Evolutionary conservation across 37 sponge, comb jelly and placozoan species (phyloP), one percentile per base, ranked within the genome.

Genomic region (Chondrilla cf. caribensis): DNA sequence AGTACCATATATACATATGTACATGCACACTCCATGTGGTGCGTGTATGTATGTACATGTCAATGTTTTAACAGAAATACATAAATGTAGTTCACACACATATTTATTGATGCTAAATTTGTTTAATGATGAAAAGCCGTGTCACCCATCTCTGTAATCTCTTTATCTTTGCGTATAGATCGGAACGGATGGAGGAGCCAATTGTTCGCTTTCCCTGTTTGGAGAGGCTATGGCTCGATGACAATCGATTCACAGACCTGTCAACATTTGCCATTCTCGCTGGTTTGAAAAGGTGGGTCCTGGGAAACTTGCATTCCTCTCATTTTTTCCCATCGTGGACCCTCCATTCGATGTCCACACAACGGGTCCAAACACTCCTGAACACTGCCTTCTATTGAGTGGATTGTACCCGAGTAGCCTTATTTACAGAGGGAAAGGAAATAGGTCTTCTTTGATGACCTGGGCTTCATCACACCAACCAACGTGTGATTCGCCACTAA

Each of bases 201-300:
- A 39, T 39, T 38, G 72, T 84, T 25, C n/a, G 90, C 17, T 95
- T 80, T 70, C 88, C 93, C 21, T 51, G 35, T 24, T 85, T 95
- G 60, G 89, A 95, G 86, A 85, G 47, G 54, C 86, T 95, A 47
- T 90, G 90, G 93, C 77, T 95, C 42, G 93, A 92, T 43, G 88
- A 95, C 47, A 95, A 95, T 51, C 83, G 85, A 33, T 71, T 95
- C 38, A 41, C 77, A 42, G 94, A 95, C 35, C 64, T 84, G 75
- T 33, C 84, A 18, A 87, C 91, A 3, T 95, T 95, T 83, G 86
- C 96, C 35, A 73, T 89, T 1, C 84, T 95, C 17, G 96, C 96
- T 57, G 96, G 96, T 19, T 75, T 95, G 29, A 92, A 96, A 68
- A 90, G 58, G 94, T 89, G 65, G 58, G 78, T 29, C 4, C 29